Evolutionary conservation across 2,888 invertebrate genomes (phyloP), one percentile per base, ranked within the genome.

Genomic region (Phlogophora meticulosa): DNA sequence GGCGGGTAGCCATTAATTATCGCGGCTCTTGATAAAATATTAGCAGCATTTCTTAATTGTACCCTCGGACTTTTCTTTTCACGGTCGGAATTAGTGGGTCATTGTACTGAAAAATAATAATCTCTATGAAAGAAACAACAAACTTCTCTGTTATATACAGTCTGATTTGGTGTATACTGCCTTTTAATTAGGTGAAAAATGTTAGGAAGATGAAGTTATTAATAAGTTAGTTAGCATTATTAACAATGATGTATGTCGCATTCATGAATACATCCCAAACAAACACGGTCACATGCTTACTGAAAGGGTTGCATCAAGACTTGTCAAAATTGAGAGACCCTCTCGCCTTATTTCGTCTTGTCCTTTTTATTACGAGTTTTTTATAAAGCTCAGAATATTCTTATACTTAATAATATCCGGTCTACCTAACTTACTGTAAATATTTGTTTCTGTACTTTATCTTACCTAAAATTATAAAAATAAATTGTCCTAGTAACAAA

Each of bases 11-110:
- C 84, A 88, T 90, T 88, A 88, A 90, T 89, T 88, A 85, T 86
- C 85, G 84, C 81, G 79, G 80, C 81, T 85, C 84, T 85, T 87
- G 81, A 87, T 89, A 86, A 88, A 88, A 89, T 86, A 88, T 90
- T 86, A 87, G 84, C 85, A 74, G 80, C 78, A 85, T 88, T 87
- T 87, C 86, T 86, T 91, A 90, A 92, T 91, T 90, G 87, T 84
- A 82, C 76, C 72, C 71, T 81, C 78, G 74, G 78, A 78, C 78
- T 87, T 87, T 70, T 75, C 59, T 87, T 86, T 70, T 75, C 62
- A 62, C 56, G 34, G 52, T 45, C 13, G 43, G 56, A 69, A 73
- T 83, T 82, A 79, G 62, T 76, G 49, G 71, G 70, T 71, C 57
- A 56, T 70, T 76, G 60, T 68, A 59, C 66, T 64, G 64, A 65